Evolutionary conservation across 2,113 vertebrate species (phyloP).

Genomic region (Danionella cerebrum): DNA sequence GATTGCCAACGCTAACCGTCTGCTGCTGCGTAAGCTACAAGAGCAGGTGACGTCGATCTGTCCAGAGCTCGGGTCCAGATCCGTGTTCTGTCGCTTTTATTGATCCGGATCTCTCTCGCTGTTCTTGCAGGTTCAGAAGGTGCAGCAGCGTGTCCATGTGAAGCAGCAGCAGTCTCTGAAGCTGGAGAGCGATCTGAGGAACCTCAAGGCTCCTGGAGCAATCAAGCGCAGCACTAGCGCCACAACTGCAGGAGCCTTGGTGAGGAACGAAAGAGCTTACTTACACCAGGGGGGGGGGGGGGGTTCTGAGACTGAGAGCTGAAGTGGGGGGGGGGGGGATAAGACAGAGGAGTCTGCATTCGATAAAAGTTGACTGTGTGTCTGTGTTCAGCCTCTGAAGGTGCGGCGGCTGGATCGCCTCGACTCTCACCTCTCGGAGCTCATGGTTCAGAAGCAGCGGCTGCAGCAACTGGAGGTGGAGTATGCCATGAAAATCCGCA

Average conservation of each 20-base stretch:
- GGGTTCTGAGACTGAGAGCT: not conserved
- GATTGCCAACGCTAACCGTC: constrained; percentile 76
- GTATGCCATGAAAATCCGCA: constrained; percentile 95
- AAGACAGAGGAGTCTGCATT: not conserved
- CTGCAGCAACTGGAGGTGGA: constrained; percentile 91
- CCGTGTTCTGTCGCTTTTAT: not conserved
- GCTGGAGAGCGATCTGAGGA: constrained; percentile 75
- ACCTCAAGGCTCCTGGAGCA: constrained; percentile 59
- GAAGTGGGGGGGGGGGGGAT: not conserved
- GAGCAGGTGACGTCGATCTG: too few relatives aligned
- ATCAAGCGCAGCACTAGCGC: not conserved
- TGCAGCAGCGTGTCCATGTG: constrained; percentile 80
- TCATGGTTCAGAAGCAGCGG: constrained; percentile 85
- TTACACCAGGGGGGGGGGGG: not conserved
- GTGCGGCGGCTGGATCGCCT: constrained; percentile 67
- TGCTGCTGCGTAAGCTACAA: constrained; percentile 86
- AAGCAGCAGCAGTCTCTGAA: constrained; percentile 76
- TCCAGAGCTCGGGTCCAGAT: too few relatives aligned
- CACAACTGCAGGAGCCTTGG: too few relatives aligned
- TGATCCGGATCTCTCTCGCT: not conserved
- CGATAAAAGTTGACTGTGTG: too few relatives aligned
- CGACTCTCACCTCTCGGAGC: constrained; percentile 77
- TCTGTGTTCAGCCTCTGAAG: constrained; percentile 70
- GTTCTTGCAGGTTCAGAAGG: constrained; percentile 75
- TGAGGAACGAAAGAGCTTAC: not conserved